Evolutionary conservation across 2,113 vertebrate species (phyloP), one percentile per base, ranked within the genome.

Genomic region (Labeo rohita): DNA sequence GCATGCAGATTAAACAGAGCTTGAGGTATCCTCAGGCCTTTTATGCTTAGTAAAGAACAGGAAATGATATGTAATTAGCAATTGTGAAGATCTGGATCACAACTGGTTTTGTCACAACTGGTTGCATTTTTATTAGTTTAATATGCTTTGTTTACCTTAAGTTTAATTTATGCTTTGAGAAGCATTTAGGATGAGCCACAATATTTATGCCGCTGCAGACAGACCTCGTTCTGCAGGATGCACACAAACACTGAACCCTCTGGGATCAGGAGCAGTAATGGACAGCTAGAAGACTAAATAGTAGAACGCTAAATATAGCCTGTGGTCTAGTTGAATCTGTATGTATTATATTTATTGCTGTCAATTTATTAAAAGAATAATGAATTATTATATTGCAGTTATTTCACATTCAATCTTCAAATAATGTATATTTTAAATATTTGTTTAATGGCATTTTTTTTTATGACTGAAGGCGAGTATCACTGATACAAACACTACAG

Each of bases 151-250:
- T 87, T 75, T 87, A 47, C 21, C 36, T 15, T 50, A 90, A 86
- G 76, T 52, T 91, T 91, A 87, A 91, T 90, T 87, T 13, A 89
- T 87, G 21, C 49, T 28, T 43, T 13, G 78, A 86, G 45, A 52
- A 88, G 84, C 88, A 88, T 87, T 21, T 72, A 52, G 50, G 88
- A 39, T 74, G 13, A 49, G n/a, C 66, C 70, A 49, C 34, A 45
- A 36, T 50, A 39, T 50, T 49, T 63, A 36, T 59, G 16, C n/a
- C 39, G 1, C 45, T 28, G 39, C 23, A 56, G 52, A 79, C 52
- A n/a, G 16, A 18, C 52, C 10, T 59, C 1, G 4, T 79, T 43
- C 36, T 79, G 76, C 36, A n/a, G 34, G 77, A 79, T 61, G 77
- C 12, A 21, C 18, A 23, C 77, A 61, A 80, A 80, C 36, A 61